Base-by-base conservation (phyloP, 64 coral and sea anemone genomes). In the Exaiptasia diaphana region DNA sequence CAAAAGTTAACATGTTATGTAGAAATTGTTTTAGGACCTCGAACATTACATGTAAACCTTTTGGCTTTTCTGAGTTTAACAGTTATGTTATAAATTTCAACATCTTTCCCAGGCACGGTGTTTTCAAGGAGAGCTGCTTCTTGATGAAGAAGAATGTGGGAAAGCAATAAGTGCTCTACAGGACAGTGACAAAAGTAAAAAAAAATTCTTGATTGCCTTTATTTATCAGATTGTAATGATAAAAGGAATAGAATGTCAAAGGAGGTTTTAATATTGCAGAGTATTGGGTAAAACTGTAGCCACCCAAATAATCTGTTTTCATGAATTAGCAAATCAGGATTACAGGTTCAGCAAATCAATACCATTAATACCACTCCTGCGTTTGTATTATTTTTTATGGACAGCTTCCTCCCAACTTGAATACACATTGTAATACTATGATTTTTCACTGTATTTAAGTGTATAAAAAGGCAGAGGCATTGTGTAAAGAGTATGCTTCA, bases 121-220 rank as follows among this genome's bases (percentile, higher is more conserved):
- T 74, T 99, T 91, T 53, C 80, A 73, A 67, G 94, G 89, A 36
- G 94, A 99, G 45, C 72, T 88, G 38, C 52, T 99, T 62, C 94
- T 99, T 35, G 90, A 87, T 27, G 67, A 78, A 18, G 94, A 99
- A 26, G 63, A 92, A 31, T 99, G 94, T 85, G 94, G 94, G 54
- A 91, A 91, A 40, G 90, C 89, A 55, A 92, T 99, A 45, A 73
- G 59, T 36, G 75, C 90, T n/a, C 61, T 99, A 17, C 89, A 91
- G 39, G 94, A 99, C 25, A 99, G 94, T 71, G 85, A 99, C 46
- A 99, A 99, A 79, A 69, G 94, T 99, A 80, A 82, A 60, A 20
- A 13, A 50, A 38, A 24, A n/a, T n/a, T n/a, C n/a, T n/a, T n/a
- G n/a, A n/a, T n/a, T n/a, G n/a, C n/a, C n/a, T n/a, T n/a, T n/a